Evolutionary conservation across 2,888 invertebrate genomes (phyloP), one percentile per base, ranked within the genome.

Genomic region (Macrophya alboannulata): DNA sequence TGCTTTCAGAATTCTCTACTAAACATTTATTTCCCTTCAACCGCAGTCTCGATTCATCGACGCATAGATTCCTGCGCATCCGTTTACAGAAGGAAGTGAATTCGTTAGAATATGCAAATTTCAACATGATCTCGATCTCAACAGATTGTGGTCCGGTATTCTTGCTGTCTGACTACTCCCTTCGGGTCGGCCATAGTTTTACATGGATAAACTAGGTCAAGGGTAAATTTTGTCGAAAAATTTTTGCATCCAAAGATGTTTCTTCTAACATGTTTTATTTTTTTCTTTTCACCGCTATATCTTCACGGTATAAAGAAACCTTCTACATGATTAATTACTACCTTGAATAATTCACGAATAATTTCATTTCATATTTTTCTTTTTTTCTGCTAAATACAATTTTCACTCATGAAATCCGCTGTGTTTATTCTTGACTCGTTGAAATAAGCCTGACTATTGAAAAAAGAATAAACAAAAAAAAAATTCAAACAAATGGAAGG

Each of bases 71-170:
- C 5, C 25, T 9, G n/a, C n/a, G 31, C n/a, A 2, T 4, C 62
- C 10, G 17, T 43, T n/a, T 10, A 12, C 4, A 15, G 12, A 25
- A 17, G 37, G 12, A 51, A 51, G 55, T 37, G 77, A 77, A 77
- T 77, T 74, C 21, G 45, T 43, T 45, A 74, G 74, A 31, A 25
- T 21, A 74, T 74, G 74, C 45, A 74, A 74, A 74, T 74, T 74
- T 15, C 74, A 25, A 25, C 17, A 25, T 45, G 74, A 74, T 74
- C 25, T 45, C 74, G 21, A 74, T 74, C 74, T 45, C 15, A 45
- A 74, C 43, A 74, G 21, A 68, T 31, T 25, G 55, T 77, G 76
- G 25, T 37, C 55, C 31, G n/a, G 17, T 77, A 37, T 55, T 37
- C 37, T 55, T 77, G 9, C 21, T 45, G 21, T 74, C 43, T 74